These are phyloP conservation scores for Cyphomyrmex costatus DNA, from an alignment of 1,140 invertebrate genomes.

Conservation along the genomic window DNA sequence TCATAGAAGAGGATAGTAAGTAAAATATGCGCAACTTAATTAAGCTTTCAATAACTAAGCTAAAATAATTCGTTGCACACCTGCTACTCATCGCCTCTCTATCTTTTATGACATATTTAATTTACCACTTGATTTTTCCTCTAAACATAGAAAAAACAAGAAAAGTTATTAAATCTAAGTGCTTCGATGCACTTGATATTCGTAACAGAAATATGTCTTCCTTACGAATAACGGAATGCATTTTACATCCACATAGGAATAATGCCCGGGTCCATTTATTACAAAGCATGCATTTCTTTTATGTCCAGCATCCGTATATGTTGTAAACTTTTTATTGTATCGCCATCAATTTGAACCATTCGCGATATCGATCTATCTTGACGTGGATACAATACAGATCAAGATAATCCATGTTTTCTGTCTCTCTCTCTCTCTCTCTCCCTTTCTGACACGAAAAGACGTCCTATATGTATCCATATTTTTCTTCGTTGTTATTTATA, in stretches of 20 bases:
- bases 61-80: constrained; percentile 21
- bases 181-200: not conserved
- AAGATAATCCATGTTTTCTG: constrained; percentile 5
- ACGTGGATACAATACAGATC: constrained; percentile 23
- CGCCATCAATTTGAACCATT: constrained; percentile 32
- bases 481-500: constrained; percentile 9
- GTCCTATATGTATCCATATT: constrained; percentile 13
- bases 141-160: not conserved
- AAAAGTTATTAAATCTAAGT: not conserved
- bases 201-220: not conserved
- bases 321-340: constrained; percentile 46
- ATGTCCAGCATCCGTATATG: not conserved
- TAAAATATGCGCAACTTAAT: constrained; percentile 24
- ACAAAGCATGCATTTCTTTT: constrained; percentile 36
- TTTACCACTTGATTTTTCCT: not conserved
- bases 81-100: not conserved
- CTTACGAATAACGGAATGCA: constrained; percentile 13
- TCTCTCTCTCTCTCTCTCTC: not conserved
- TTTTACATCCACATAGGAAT: constrained; percentile 31
- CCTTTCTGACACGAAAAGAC: constrained; percentile 9
- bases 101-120: not conserved
- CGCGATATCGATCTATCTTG: constrained; percentile 31
- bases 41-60: constrained; percentile 10
- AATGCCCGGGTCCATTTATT: constrained; percentile 26
- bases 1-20: not conserved